Evolutionary conservation across 2,888 invertebrate species (phyloP), one percentile per base, ranked within the genome.

Genomic region (Druceiella hillmani): DNA sequence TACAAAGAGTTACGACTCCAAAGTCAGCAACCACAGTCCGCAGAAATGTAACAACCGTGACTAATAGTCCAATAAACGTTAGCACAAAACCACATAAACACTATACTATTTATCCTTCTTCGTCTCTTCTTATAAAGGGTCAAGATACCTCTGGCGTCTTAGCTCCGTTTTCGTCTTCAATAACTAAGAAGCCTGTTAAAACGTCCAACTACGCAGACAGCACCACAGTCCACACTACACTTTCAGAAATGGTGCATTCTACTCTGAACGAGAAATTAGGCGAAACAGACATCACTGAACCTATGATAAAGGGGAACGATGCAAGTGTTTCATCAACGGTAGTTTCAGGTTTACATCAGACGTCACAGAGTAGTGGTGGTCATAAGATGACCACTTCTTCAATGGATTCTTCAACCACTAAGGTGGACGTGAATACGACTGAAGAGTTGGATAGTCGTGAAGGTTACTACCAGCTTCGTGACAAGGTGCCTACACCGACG

Each of bases 71-170:
- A 9, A 41, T 33, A 4, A 31, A 44, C 20, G 40, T 39, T 11
- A 41, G 39, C 16, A 58, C 58, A 45, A 60, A 64, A 38, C 67
- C 76, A 30, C 66, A 73, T 39, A 69, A 72, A 51, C 67, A 69
- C 50, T 77, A 76, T 48, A 71, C 75, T 32, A 76, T 76, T 43
- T 66, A 71, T 50, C 66, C 64, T 41, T 46, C 62, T 41, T 69
- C 60, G 48, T 72, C 64, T 53, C 60, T 58, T 55, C 72, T 57
- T 58, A 60, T 52, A 53, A 66, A 54, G 51, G 68, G 53, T 60
- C 74, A 64, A 53, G 75, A 62, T 55, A 74, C 68, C 56, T 75
- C 64, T 57, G 69, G 64, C 33, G 70, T 73, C 51, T 62, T 10
- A 5, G 7, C 27, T 11, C 27, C 27, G 5, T 27, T 11, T 4